Evolutionary conservation across 1,140 invertebrate species (phyloP), one percentile per base, ranked within the genome.

Genomic region (Pseudomyrmex concolor): DNA sequence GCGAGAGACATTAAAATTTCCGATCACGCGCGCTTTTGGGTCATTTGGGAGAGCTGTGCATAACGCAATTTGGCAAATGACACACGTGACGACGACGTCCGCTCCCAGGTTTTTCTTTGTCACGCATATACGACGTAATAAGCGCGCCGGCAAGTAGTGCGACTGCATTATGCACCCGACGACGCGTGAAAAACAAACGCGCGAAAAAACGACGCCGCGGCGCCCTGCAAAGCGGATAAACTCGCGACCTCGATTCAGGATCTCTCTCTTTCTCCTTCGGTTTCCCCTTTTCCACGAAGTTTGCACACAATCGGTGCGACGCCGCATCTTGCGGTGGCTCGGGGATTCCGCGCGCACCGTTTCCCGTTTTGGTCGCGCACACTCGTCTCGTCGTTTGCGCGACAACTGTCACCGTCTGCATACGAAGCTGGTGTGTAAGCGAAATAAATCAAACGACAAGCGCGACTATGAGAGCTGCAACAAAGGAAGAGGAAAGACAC

Each of bases 41-140:
- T 59, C 43, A 59, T 78, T 59, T 34, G 54, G 5, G 34, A 3
- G 43, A 51, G 17, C 15, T 34, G 34, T 22, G 48, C 22, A n/a
- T 55, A 68, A 68, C 34, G 76, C 64, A 66, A 59, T 78, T 78
- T 68, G 48, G 8, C 74, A 78, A 78, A 57, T 45, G 62, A 78
- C 63, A 78, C 51, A 45, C 74, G 34, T 15, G 74, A 13, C 70
- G 25, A 43, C 45, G 72, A 45, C 48, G 60, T 54, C 17, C 73
- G 8, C 4, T 15, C 63, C 0, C 22, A 78, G 45, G 34, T 78
- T 78, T 68, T 78, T 78, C 76, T 70, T 78, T 78, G 76, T 78
- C 57, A 70, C 59, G 76, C 64, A 59, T 78, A 78, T 48, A 59
- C 34, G 34, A 5, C 54, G 34, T 78, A 78, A 78, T 57, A 78